Percentiles rank a stretch among this genome's conserved stretches.
These are phyloP conservation scores for Cyrtorhinus lividipennis DNA, from an alignment of 1,140 invertebrate species.

Conservation along the genomic window DNA sequence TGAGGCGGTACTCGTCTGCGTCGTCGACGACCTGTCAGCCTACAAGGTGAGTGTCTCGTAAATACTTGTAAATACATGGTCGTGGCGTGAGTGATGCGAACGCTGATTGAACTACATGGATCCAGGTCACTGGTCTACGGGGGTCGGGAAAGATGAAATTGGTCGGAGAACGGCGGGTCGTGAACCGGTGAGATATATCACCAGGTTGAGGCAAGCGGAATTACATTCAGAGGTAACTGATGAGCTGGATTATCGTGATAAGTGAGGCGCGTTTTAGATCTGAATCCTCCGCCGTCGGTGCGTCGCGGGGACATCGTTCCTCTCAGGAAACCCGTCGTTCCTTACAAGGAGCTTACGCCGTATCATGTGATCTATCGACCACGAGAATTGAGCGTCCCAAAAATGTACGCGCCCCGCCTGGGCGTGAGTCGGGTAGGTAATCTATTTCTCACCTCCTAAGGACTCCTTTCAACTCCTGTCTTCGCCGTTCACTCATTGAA, in stretches of 20 bases:
- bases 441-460: too few species aligned
- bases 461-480: too few species aligned
- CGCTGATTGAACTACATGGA: too few species aligned
- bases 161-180: background rate
- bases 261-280: background rate
- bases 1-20: constrained; percentile 65
- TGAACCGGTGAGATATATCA: background rate
- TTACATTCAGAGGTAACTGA: constrained; percentile 1
- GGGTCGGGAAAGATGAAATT: background rate
- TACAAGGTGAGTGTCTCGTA: constrained; percentile 61
- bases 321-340: too few species aligned
- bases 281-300: background rate
- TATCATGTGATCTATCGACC: too few species aligned
- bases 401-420: too few species aligned
- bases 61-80: too few species aligned
- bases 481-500: too few species aligned
- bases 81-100: too few species aligned
- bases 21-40: constrained; percentile 62
- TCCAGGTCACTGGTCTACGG: background rate
- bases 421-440: too few species aligned
- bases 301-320: background rate
- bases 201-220: background rate
- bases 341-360: too few species aligned
- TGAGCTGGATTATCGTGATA: constrained; percentile 6
- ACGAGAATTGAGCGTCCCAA: too few species aligned